These are phyloP conservation scores for Drosophila subquinaria DNA, from an alignment of 2,888 invertebrate genomes.

Conservation along the genomic window DNA sequence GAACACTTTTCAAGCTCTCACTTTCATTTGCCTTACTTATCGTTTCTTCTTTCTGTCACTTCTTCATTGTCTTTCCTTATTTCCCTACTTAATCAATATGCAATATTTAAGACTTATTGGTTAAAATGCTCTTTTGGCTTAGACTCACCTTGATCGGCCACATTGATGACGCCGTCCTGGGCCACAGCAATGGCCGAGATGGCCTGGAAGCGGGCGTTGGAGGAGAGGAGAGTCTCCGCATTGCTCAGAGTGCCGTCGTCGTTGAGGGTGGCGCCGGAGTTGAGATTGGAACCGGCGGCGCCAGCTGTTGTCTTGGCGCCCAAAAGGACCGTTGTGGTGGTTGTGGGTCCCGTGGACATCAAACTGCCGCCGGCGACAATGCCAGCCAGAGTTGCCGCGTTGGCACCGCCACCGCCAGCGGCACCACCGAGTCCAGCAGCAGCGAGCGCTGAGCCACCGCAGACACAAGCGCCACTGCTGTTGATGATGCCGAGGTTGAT, in stretches of 20 bases:
- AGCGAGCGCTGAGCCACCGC: constrained; percentile 24
- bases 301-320: constrained; percentile 83
- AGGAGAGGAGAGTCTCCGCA: constrained; percentile 94
- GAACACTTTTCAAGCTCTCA: not conserved
- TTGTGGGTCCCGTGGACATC: constrained; percentile 85
- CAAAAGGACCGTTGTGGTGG: constrained; percentile 84
- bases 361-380: constrained; percentile 83
- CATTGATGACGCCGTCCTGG: constrained; percentile 97
- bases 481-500: constrained; percentile 38
- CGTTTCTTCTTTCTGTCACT: not conserved
- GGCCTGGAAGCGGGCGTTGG: constrained; percentile 95
- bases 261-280: constrained; percentile 78
- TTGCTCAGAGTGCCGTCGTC: constrained; percentile 87
- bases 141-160: constrained; percentile 95
- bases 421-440: constrained; percentile 26
- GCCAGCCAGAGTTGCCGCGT: constrained; percentile 75
- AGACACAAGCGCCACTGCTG: constrained; percentile 58
- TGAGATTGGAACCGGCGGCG: constrained; percentile 63
- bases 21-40: not conserved
- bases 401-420: constrained; percentile 44
- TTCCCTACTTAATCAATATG: not conserved
- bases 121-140: not conserved
- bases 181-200: constrained; percentile 96
- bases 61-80: too few species aligned
- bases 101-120: not conserved